Percentiles rank a stretch among this genome's conserved stretches.
Conservation (phyloP, 2,113 vertebrate species). For the Bagarius yarrelli region DNA sequence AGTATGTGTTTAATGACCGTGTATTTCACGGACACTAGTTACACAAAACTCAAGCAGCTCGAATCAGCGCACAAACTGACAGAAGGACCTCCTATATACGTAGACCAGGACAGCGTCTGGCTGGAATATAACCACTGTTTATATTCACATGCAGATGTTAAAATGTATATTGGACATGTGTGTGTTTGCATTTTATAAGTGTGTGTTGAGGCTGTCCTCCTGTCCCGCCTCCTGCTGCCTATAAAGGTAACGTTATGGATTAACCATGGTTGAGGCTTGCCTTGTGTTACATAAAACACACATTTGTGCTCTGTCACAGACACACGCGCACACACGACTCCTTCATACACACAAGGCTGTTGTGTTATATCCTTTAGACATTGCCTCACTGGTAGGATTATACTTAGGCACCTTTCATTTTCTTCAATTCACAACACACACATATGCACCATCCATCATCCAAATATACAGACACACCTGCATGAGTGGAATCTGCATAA, state of each 20-base stretch:
- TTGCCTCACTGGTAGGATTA: constrained; percentile 14
- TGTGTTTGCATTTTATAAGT: constrained; percentile 44
- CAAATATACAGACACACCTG: constrained; percentile 23
- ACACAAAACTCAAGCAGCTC: not conserved
- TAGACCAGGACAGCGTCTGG: constrained; percentile 11
- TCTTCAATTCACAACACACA: constrained; percentile 21
- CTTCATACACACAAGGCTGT: constrained; percentile 36
- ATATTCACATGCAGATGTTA: constrained; percentile 44
- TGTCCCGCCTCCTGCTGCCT: constrained; percentile 45
- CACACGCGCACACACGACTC: constrained; percentile 19
- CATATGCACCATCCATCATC: constrained; percentile 9
- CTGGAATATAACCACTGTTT: constrained; percentile 23
- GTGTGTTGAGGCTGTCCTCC: constrained; percentile 52
- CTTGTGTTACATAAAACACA: constrained; percentile 38
- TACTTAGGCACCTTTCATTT: constrained; percentile 13
- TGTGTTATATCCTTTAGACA: constrained; percentile 34
- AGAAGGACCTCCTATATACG: not conserved
- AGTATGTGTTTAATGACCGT: not conserved
- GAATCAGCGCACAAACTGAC: not conserved
- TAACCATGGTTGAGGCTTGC: constrained; percentile 39
- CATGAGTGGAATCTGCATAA: not conserved
- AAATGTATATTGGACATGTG: constrained; percentile 39
- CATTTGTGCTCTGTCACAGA: constrained; percentile 4
- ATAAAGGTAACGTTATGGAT: constrained; percentile 49
- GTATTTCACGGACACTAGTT: not conserved